Evolutionary conservation across 2,113 vertebrate species (phyloP).

Genomic region (Ardeotis arabs): DNA sequence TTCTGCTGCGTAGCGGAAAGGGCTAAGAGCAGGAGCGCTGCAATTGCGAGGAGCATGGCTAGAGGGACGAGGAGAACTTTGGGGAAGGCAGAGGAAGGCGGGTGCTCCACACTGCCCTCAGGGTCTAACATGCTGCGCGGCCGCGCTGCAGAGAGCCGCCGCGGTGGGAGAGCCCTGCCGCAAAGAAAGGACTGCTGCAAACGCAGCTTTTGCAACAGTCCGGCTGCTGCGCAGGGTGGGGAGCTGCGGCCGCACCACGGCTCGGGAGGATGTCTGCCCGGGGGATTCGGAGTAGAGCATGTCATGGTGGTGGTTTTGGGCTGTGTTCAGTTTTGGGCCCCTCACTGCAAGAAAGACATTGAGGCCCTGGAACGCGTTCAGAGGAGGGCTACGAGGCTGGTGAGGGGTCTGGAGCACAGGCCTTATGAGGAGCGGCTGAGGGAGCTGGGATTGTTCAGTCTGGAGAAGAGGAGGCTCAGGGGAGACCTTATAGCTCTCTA

Average conservation of each 20-base stretch:
- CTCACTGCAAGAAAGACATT: too few species aligned
- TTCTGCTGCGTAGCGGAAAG: constrained; percentile 75
- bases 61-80: constrained; percentile 5
- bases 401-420: too few species aligned
- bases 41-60: constrained; percentile 70
- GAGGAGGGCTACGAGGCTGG: too few species aligned
- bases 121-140: constrained; percentile 67
- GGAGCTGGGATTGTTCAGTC: too few species aligned
- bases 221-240: rapidly evolving
- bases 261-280: rapidly evolving
- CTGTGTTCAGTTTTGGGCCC: too few species aligned
- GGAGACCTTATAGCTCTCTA: too few species aligned
- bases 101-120: constrained; percentile 68
- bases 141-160: background rate
- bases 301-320: background rate
- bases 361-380: too few species aligned
- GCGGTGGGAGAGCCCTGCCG: background rate
- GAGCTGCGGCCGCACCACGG: rapidly evolving
- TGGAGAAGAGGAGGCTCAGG: too few species aligned
- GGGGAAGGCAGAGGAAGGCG: constrained; percentile 11
- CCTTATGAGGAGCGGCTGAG: too few species aligned
- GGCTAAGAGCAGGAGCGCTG: constrained; percentile 70
- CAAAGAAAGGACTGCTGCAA: constrained; percentile 60
- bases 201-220: constrained; percentile 39
- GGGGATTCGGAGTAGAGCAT: rapidly evolving